Percentiles rank a stretch among this genome's conserved stretches.
phyloP scores from a whole-genome alignment of 2,888 invertebrate species.

The Achlya flavicornis region DNA sequence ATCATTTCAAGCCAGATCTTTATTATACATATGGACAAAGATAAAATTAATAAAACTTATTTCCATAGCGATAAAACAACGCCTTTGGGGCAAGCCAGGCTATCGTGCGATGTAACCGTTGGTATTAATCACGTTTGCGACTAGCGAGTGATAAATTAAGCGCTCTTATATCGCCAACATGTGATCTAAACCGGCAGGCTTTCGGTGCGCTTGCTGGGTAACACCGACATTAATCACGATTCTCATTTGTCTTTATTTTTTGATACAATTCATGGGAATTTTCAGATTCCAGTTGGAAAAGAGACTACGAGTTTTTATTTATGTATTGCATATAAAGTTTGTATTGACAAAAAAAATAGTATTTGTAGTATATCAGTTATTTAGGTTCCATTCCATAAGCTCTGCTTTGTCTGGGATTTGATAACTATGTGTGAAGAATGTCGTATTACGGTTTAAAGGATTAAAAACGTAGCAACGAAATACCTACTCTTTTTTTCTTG shows the following conservation, averaged over 20 bases:
- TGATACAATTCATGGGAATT: slow-evolving; percentile 6
- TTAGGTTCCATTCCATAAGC: no score
- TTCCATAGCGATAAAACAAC: slow-evolving; percentile 34
- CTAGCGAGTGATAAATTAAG: slow-evolving; percentile 58
- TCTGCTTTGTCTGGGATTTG: no score
- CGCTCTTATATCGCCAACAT: slow-evolving; percentile 46
- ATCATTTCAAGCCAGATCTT: slow-evolving; percentile 12
- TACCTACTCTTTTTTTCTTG: no score
- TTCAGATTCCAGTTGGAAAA: not conserved
- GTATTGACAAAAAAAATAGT: no score
- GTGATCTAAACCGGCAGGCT: slow-evolving; percentile 46
- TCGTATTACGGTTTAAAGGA: no score
- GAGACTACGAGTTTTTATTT: not conserved
- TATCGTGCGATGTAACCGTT: slow-evolving; percentile 50
- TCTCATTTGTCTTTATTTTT: slow-evolving; percentile 9
- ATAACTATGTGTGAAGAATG: no score
- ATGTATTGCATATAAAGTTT: not conserved
- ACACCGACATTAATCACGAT: slow-evolving; percentile 36
- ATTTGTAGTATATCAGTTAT: no score
- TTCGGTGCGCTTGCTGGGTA: slow-evolving; percentile 41
- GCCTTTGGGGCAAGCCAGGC: slow-evolving; percentile 39
- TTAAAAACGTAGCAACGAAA: no score
- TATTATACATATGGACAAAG: slow-evolving; percentile 3
- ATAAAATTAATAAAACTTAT: slow-evolving; percentile 28
- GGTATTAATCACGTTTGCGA: slow-evolving; percentile 54